phyloP scores from a whole-genome alignment of 2,888 invertebrate species.

The Synergus umbraculus region DNA sequence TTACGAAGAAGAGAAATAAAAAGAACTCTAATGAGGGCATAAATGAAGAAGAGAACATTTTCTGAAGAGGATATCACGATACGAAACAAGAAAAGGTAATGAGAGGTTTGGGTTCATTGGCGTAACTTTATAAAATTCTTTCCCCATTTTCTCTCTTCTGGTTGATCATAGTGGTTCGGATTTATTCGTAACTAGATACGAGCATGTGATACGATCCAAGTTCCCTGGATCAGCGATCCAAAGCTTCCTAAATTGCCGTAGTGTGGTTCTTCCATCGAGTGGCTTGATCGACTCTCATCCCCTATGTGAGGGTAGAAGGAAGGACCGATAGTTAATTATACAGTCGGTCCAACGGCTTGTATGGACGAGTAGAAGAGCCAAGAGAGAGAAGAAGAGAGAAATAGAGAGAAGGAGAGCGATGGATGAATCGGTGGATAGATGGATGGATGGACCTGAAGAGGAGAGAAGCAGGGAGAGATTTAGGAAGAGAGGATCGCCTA shows the following conservation, averaged over 20 bases:
- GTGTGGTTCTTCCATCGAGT: conserved; percentile 14
- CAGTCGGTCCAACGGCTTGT: conserved; percentile 54
- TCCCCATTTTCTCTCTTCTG: background rate
- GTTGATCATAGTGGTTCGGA: background rate
- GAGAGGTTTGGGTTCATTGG: background rate
- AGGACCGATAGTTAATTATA: conserved; percentile 61
- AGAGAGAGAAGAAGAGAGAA: conserved; percentile 42
- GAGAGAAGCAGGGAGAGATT: conserved; percentile 42
- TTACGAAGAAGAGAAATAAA: background rate
- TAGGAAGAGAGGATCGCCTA: conserved; percentile 42
- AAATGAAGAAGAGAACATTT: background rate
- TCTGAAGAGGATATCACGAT: background rate
- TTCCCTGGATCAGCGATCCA: conserved; percentile 16
- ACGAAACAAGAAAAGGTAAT: background rate
- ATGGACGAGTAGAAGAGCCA: conserved; percentile 50
- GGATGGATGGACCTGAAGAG: conserved; percentile 43
- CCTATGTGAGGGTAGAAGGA: background rate
- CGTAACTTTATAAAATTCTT: conserved; percentile 10
- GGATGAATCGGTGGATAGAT: conserved; percentile 19
- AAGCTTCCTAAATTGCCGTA: conserved; percentile 39
- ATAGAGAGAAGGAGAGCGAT: conserved; percentile 39
- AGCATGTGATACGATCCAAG: conserved; percentile 35
- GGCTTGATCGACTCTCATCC: conserved; percentile 23
- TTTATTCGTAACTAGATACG: conserved; percentile 14
- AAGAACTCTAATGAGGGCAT: background rate